Evolutionary conservation across 1,140 invertebrate genomes (phyloP), one percentile per base, ranked within the genome.

Genomic region (Melitaea cinxia): DNA sequence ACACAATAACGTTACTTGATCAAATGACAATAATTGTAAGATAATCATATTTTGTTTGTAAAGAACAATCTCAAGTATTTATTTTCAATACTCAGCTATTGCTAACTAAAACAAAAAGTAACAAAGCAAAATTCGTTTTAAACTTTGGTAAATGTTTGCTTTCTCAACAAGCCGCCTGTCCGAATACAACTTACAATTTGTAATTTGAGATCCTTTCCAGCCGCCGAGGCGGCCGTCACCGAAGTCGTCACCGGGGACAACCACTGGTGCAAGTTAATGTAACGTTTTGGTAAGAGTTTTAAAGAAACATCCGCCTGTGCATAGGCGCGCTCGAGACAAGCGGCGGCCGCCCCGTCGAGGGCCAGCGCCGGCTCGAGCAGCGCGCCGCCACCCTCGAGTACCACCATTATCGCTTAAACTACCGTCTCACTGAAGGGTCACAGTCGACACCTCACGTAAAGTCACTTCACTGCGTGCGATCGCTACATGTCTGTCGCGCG

Each of bases 181-280:
- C 23, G 17, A 12, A 7, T 24, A 47, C 9, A 65, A 68, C 85
- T 89, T 83, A 92, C 91, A 78, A 95, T 94, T 94, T 94, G 95
- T 92, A 92, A 94, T 92, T 93, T 95, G 93, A 95, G 91, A 83
- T 95, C 94, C 90, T 95, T 94, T 53, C 93, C 91, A 70, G 92
- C 93, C 54, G 93, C 91, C 58, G 83, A 74, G 49, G 83, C 84
- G 28, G 86, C 81, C 28, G 86, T 87, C 78, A 88, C 80, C 14
- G 88, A 85, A 1, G 85, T 88, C 47, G 92, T 91, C 69, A 97
- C 93, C 61, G 96, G 96, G 74, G 95, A 94, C 71, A 97, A 91
- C 95, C 96, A 97, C 82, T 96, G 95, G 90, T 97, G 96, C 80
- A 97, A 92, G 92, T 95, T 96, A 83, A 97, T 96, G 90, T 96